Evolutionary conservation across 2,797 vertebrate genomes (phyloP), one percentile per base, ranked within the genome.

Genomic region (Sitta carolinensis): DNA sequence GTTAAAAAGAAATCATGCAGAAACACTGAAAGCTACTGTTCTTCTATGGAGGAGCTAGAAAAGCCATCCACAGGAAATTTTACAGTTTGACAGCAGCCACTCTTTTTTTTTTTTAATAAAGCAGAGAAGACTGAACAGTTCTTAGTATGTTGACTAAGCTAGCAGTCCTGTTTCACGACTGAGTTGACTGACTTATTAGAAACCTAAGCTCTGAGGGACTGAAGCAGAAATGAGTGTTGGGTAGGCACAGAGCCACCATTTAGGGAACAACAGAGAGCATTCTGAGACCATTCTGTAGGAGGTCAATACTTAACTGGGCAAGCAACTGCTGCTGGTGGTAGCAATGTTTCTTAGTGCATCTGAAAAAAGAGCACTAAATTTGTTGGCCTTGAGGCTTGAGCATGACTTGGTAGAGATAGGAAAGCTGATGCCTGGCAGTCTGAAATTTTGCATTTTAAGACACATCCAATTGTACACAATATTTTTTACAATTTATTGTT

Each of bases 401-500:
- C 75, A 83, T 91, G 90, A 94, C 93, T 97, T 95, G 72, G 92
- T 93, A 89, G 36, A 91, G 66, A 43, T 36, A 30, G 26, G 19
- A 94, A 93, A 92, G 83, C 2, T 55, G 72, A 95, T 89, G 90
- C 51, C 73, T 19, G 58, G 58, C 58, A 94, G 81, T 47, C 30
- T 64, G 36, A 89, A 84, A 88, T 81, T 78, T 86, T 72, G 79
- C 54, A 67, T 82, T 93, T 94, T 82, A 87, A 84, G 62, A 38
- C 17, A 17, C 62, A 84, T 87, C 64, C 87, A 93, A 58, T 34
- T 92, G 70, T 34, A 87, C 3, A 29, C 43, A 67, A 3, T 89
- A 80, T 66, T 84, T 90, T 95, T 92, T 91, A 95, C 84, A 83
- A 78, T 91, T 91, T 85, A 95, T 89, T 96, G 87, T 93, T 95